Evolutionary conservation across 2,113 vertebrate species (phyloP), one percentile per base, ranked within the genome.

Genomic region (Notarius lentiginosus): DNA sequence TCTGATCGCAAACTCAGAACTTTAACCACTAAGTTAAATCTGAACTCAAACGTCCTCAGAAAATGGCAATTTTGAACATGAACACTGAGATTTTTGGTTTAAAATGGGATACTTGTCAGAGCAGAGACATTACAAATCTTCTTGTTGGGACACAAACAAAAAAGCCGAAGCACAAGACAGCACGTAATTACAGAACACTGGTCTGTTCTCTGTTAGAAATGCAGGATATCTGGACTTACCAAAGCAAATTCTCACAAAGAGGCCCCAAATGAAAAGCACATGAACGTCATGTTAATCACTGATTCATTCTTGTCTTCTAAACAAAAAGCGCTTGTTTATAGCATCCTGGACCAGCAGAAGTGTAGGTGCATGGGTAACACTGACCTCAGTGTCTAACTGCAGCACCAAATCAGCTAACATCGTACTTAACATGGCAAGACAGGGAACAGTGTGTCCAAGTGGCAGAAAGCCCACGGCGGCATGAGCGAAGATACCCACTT

Each of bases 291-390:
- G 93, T 92, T 84, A 94, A 93, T 95, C 94, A 94, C 84, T 92
- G 93, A 91, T 68, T 91, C 75, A 92, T 95, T 95, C 93, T 92
- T 89, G 85, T 90, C 91, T 90, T 88, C 87, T 90, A 93, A 94
- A 96, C 94, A 95, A 94, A 94, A 94, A 93, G 92, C 91, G 91
- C 92, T 96, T 96, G 94, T 96, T 92, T 92, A 92, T 89, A 34
- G 85, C 89, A 90, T 89, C 77, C 51, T 77, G 85, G 83, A 34
- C 47, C 83, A 84, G 76, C 60, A 84, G 85, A 82, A 86, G 90
- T 91, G 87, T 68, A 81, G 22, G 87, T 79, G 47, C 87, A 84
- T 30, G 12, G 86, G 87, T 91, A 88, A 86, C 63, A 53, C 47
- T 58, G 80, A 93, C 89, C 90, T 91, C 90, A 90, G 86, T 89